phyloP scores from a whole-genome alignment of 2,797 vertebrate species.

The Sylvilagus floridanus region DNA sequence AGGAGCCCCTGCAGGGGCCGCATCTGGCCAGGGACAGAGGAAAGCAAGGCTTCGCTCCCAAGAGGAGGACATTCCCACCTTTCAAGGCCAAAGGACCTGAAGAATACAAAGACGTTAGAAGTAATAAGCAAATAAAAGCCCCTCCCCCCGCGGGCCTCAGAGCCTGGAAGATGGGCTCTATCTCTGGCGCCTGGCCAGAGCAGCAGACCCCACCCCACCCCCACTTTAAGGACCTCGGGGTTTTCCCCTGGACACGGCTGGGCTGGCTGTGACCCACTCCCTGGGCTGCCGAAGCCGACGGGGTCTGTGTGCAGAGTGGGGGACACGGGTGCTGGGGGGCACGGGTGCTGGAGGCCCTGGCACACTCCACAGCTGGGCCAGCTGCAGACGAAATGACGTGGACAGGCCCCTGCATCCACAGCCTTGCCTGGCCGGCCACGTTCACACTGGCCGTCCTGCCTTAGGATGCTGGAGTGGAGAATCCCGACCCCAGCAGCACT shows the following conservation, averaged over 20 bases:
- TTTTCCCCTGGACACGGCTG: too few relatives aligned
- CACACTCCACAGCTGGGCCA: not conserved
- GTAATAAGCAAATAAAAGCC: too few relatives aligned
- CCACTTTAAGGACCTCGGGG: too few relatives aligned
- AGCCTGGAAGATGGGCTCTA: too few relatives aligned
- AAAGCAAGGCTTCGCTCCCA: not conserved
- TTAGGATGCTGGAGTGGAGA: not conserved
- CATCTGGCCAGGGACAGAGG: too few relatives aligned
- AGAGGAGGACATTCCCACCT: not conserved
- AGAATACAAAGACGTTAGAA: not conserved
- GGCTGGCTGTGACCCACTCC: not conserved
- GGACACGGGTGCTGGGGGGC: not conserved
- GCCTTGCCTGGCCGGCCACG: rapidly evolving
- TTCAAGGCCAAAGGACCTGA: not conserved
- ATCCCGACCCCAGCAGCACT: too few relatives aligned
- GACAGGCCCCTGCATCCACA: not conserved
- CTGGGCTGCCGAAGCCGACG: not conserved
- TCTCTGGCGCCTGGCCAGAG: not conserved
- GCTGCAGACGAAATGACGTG: rapidly evolving
- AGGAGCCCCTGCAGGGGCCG: too few relatives aligned
- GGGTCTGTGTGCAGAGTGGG: not conserved
- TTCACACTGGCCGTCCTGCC: not conserved
- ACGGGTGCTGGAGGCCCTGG: too few relatives aligned
- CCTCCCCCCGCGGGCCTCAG: too few relatives aligned
- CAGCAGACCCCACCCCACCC: too few relatives aligned